These are phyloP conservation scores for Spisula subtruncata DNA, from an alignment of 2,888 invertebrate genomes.

Conservation along the genomic window DNA sequence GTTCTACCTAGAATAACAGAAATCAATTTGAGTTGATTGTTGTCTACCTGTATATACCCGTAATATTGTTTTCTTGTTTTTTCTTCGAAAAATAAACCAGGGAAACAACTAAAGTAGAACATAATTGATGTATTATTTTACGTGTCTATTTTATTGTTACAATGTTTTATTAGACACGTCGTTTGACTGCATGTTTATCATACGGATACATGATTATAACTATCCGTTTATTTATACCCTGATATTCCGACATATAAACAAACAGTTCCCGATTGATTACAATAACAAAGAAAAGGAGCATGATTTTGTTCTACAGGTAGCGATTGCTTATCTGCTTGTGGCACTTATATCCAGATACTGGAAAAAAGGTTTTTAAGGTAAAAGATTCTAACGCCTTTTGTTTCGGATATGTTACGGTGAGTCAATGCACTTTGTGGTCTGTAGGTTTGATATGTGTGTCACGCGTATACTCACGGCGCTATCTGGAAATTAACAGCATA, in stretches of 20 bases:
- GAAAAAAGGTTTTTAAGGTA: not conserved
- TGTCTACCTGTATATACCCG: too few relatives aligned
- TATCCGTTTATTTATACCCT: constrained; percentile 13
- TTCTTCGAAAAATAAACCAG: too few relatives aligned
- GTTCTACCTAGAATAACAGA: too few relatives aligned
- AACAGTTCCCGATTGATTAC: constrained; percentile 6
- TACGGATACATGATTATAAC: constrained; percentile 8
- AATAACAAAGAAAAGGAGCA: constrained; percentile 6
- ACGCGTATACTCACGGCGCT: not conserved
- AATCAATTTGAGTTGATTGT: too few relatives aligned
- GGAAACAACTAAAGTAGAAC: too few relatives aligned
- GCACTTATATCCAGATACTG: not conserved
- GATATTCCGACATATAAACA: constrained; percentile 11
- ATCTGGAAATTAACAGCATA: too few relatives aligned
- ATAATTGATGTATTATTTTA: not conserved
- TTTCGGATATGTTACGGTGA: not conserved
- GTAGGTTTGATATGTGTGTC: not conserved
- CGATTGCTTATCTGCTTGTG: not conserved
- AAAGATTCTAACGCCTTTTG: not conserved
- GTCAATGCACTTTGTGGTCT: not conserved
- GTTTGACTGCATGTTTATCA: not conserved
- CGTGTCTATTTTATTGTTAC: constrained; percentile 9
- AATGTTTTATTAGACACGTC: not conserved
- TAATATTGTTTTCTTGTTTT: too few relatives aligned
- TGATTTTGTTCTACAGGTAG: not conserved